These are phyloP conservation scores for Tipula lateralis DNA, from an alignment of 2,888 invertebrate genomes.

Conservation along the genomic window DNA sequence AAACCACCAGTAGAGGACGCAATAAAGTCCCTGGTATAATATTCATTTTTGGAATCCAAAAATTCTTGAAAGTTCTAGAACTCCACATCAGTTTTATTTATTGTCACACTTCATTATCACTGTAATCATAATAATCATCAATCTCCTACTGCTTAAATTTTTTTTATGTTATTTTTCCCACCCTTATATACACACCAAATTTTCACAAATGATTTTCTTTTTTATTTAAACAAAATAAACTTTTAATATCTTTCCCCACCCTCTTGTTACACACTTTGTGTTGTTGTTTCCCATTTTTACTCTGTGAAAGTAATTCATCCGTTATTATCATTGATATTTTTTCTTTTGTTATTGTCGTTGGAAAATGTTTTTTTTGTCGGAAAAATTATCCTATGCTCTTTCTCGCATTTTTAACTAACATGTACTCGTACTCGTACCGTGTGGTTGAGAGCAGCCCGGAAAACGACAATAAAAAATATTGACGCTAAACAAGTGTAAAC, in stretches of 20 bases:
- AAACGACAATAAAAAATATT: not conserved
- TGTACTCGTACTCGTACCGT: no score
- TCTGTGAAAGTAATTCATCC: constrained; percentile 11
- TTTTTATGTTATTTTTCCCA: not conserved
- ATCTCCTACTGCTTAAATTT: not conserved
- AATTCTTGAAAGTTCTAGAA: not conserved
- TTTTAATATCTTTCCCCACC: not conserved
- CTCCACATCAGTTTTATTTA: not conserved
- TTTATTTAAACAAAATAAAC: not conserved
- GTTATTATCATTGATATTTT: not conserved
- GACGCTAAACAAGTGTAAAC: not conserved
- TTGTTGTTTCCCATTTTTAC: not conserved
- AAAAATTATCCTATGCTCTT: not conserved
- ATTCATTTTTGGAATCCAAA: not conserved
- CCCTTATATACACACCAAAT: not conserved
- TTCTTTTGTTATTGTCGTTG: not conserved
- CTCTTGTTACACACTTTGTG: not conserved
- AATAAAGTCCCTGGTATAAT: no score
- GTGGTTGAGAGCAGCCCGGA: not conserved
- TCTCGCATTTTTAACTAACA: not conserved
- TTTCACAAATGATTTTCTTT: not conserved
- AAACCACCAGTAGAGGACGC: no score
- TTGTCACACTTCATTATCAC: not conserved
- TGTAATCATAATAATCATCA: constrained; percentile 1
- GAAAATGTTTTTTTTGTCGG: not conserved